Base-by-base conservation (phyloP, 1,140 invertebrate genomes). In the Chrysoperla carnea region DNA sequence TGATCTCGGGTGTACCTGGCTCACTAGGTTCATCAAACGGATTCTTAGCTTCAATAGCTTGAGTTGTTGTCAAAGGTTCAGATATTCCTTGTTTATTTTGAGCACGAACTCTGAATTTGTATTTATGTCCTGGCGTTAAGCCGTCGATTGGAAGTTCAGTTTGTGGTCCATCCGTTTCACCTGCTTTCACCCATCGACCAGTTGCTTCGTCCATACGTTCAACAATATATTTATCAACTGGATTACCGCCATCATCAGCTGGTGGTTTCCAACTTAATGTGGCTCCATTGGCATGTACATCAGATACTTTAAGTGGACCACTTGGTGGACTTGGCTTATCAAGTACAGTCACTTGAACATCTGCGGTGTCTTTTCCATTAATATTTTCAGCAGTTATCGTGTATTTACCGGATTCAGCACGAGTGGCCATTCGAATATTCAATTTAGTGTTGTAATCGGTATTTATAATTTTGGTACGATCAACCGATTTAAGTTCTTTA, bases 41-140 rank as follows among this genome's bases (percentile, higher is more conserved):
- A 84, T 99, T 96, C 61, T 97, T 98, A 36, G 95, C 95, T 62
- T 94, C 81, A 48, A 86, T 89, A n/a, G 84, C 72, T 53, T 87
- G 78, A n/a, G 74, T 69, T 12, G 89, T 81, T 1, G 83, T 82
- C 2, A 99, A 67, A 13, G 93, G 92, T 53, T 97, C 91, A 15
- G 92, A 95, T 62, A 84, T 84, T 39, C 94, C 95, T 70, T 96
- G 86, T 46, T 84, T 84, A 56, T 99, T 99, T 29, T 91, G 87
- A 17, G 94, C 93, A 27, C 84, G 72, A 0, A 98, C 92, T 46
- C 93, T 67, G 70, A 96, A 97, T 62, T 94, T 93, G 64, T 98
- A 98, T 60, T 92, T 91, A 53, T 96, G 87, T 42, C 84, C 85
- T 0, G 89, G 86, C 31, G 69, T 75, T 1, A 98, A 61, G 9